Conservation (phyloP, 2,797 vertebrate species). For the Graptemys geographica region DNA sequence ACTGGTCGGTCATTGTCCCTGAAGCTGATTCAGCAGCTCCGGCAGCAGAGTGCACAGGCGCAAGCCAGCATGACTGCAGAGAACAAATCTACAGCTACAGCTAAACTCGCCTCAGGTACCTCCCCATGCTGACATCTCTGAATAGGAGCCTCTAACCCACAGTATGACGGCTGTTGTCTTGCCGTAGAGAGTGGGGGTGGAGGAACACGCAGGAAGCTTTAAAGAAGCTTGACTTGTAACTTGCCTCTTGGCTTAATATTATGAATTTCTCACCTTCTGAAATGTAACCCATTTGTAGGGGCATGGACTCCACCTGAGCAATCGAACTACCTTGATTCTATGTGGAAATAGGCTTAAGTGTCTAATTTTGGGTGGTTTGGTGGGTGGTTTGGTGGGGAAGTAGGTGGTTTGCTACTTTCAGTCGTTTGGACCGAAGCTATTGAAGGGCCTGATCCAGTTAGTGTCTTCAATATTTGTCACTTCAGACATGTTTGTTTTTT, state of each 20-base stretch:
- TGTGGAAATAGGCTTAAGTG: neutral
- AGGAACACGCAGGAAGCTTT: neutral
- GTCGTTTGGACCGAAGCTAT: neutral
- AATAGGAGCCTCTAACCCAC: accelerated
- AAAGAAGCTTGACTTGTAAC: neutral
- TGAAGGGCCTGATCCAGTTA: neutral
- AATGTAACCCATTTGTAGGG: neutral
- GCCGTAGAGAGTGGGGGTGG: neutral
- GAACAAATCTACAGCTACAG: slow-evolving; percentile 88
- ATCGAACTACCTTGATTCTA: neutral
- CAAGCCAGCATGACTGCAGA: slow-evolving; percentile 91
- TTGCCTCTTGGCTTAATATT: neutral
- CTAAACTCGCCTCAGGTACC: slow-evolving; percentile 91
- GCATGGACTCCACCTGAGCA: accelerated
- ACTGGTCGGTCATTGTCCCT: slow-evolving; percentile 97
- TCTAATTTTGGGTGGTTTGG: neutral
- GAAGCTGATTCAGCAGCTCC: slow-evolving; percentile 96
- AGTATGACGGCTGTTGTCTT: accelerated
- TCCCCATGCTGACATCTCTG: accelerated
- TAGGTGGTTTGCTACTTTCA: neutral
- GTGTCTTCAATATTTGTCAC: neutral
- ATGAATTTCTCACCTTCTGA: neutral
- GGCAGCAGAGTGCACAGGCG: slow-evolving; percentile 93
- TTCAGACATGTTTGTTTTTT: neutral
- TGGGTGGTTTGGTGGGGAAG: neutral